These are phyloP conservation scores for Ailurus styani DNA, from an alignment of 2,113 vertebrate genomes.

Conservation along the genomic window DNA sequence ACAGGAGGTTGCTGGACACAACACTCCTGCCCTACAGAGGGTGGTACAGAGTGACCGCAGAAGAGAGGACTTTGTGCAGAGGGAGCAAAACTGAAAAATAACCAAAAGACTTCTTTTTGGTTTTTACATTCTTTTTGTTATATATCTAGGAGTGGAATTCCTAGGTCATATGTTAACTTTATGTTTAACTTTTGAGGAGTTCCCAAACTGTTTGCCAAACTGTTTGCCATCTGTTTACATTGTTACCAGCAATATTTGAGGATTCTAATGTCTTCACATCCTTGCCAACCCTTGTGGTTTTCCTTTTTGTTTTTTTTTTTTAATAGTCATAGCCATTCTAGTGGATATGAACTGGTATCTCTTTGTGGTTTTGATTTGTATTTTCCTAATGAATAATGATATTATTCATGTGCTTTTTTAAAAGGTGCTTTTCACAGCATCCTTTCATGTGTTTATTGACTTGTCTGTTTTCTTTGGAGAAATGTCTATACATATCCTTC, in stretches of 20 bases:
- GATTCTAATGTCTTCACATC: neutral
- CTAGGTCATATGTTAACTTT: neutral
- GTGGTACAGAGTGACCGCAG: constrained; percentile 92
- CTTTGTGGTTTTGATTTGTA: neutral
- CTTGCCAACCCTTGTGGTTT: neutral
- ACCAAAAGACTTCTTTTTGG: too few species aligned
- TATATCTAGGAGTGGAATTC: neutral
- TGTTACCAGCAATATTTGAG: neutral
- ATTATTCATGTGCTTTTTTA: neutral
- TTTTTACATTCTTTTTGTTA: neutral
- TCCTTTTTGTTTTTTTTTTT: too few species aligned
- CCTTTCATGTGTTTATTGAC: neutral
- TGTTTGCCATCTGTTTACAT: neutral
- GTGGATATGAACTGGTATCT: neutral
- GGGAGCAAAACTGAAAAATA: constrained; percentile 76
- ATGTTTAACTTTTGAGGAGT: neutral
- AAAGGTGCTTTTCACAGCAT: neutral
- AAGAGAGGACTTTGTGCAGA: constrained; percentile 87
- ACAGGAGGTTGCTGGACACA: constrained; percentile 95
- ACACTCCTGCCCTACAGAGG: constrained; percentile 91
- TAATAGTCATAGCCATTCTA: too few species aligned
- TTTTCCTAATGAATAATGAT: neutral
- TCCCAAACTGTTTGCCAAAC: neutral
- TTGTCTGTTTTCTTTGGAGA: neutral
- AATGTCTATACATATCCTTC: neutral